Evolutionary conservation across 2,797 vertebrate species (phyloP), one percentile per base, ranked within the genome.

Genomic region (Enoplosus armatus): DNA sequence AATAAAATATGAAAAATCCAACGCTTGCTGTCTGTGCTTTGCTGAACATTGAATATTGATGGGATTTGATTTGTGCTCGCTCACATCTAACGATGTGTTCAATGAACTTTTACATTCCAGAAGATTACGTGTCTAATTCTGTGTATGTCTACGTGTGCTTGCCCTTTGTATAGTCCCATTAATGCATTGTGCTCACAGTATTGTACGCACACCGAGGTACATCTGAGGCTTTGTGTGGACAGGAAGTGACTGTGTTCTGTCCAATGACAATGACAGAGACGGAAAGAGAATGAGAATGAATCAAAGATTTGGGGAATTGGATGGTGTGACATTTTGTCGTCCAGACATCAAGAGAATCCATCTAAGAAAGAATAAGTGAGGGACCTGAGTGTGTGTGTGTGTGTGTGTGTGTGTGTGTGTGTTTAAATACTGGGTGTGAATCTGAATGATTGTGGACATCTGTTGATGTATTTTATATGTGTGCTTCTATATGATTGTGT

Each of bases 271-370:
- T 14, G 45, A 45, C 50, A 12, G 47, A 59, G 37, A 16, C 56
- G 27, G 31, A 69, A 5, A 47, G 37, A 72, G 24, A 58, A 61
- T 26, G 7, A 54, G 6, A 56, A 71, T 31, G 24, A 71, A 51
- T 55, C 47, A 22, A 43, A 75, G 50, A 72, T 55, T 70, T n/a
- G 26, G 60, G 66, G 33, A 73, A 69, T 72, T 60, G 37, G 39
- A 45, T 24, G 20, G 4, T 22, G 53, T 39, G 29, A 71, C 9
- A 75, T 56, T 59, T 31, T 47, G 35, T 68, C 24, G 7, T 72
- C 6, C 51, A 59, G 0, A 54, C 22, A 33, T 47, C 39, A 4
- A 50, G 54, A 62, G 39, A 72, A 27, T 60, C 20, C 24, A 18
- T 37, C 60, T 22, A 20, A 10, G 41, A 55, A 54, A 39, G 29